Percentiles rank a stretch among this genome's conserved stretches.
phyloP scores from a whole-genome alignment of 1,140 invertebrate genomes.

The Drosophila pseudoananassae region DNA sequence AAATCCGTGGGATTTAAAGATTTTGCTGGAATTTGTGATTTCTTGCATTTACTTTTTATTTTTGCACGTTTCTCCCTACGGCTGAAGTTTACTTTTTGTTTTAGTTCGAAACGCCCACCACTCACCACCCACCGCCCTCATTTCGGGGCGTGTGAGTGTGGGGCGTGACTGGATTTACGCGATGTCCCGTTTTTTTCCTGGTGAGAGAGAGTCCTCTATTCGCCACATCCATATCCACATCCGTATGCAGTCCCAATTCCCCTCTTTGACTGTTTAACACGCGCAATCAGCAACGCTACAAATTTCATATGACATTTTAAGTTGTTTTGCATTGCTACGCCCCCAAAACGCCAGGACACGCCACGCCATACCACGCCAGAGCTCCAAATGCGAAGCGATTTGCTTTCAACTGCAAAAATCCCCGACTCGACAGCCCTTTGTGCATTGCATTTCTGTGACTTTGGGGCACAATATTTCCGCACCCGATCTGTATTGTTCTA shows the following conservation, averaged over 20 bases:
- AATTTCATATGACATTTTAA: constrained; percentile 82
- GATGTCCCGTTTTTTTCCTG: constrained; percentile 26
- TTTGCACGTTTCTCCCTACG: constrained; percentile 53
- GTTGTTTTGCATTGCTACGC: constrained; percentile 75
- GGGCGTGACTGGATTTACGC: constrained; percentile 78
- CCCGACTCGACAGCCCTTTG: constrained; percentile 47
- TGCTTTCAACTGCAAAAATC: constrained; percentile 61
- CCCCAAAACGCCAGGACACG: background rate
- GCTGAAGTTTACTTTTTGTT: constrained; percentile 51
- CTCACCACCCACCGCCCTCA: background rate
- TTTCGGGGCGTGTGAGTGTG: constrained; percentile 1
- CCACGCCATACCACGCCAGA: background rate
- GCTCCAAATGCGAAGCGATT: constrained; percentile 34
- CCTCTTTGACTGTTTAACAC: constrained; percentile 68
- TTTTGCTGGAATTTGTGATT: constrained; percentile 78
- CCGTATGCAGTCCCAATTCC: constrained; percentile 23
- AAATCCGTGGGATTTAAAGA: constrained; percentile 80
- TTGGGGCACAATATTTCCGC: constrained; percentile 58
- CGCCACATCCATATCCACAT: background rate
- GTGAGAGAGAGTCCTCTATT: constrained; percentile 6
- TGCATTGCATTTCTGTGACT: constrained; percentile 52
- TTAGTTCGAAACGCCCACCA: constrained; percentile 31
- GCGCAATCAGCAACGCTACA: constrained; percentile 78
- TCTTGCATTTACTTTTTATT: constrained; percentile 74
- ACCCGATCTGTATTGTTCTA: constrained; percentile 37